Evolutionary conservation across 2,797 vertebrate species (phyloP), one percentile per base, ranked within the genome.

Genomic region (Arremon brunneinucha): DNA sequence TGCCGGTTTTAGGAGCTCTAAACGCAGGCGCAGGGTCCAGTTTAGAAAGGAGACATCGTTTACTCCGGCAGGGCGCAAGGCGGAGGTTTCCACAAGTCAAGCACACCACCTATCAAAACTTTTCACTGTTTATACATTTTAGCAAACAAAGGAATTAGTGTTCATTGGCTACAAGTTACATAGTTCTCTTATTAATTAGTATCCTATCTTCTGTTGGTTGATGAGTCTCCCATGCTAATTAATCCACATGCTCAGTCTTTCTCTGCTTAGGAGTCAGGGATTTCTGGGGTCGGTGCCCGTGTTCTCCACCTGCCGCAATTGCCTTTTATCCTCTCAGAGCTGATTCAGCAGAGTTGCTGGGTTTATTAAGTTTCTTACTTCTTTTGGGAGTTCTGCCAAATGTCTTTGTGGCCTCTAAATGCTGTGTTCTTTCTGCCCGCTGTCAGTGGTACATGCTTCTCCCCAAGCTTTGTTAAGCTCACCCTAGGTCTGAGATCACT

Each of bases 191-290:
- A 11, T 37, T 37, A 52, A 12, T 28, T 24, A 20, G 13, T 24
- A 4, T n/a, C 44, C 4, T 76, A 0, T n/a, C 8, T 39, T 28
- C 6, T 46, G 11, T 24, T 46, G n/a, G 55, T 53, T 21, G 21
- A 8, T 39, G 19, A n/a, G 7, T n/a, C 16, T 46, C 10, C 5
- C 28, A 17, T 24, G 13, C 20, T 76, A 11, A n/a, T 50, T 28
- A 46, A 52, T 37, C 12, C 0, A 0, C 37, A 7, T 3, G 17
- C 18, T 59, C 44, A 37, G 10, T 32, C 12, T 21, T 57, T 22
- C 17, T 35, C 30, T 35, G 0, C 7, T n/a, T 19, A 11, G 37
- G 37, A 32, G 32, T 9, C 26, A 4, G 43, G 59, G 8, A 6
- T 65, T 18, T 49, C 17, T 57, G 35, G 5, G 35, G 15, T n/a